Evolutionary conservation across 2,888 invertebrate species (phyloP), one percentile per base, ranked within the genome.

Genomic region (Fragum fragum): DNA sequence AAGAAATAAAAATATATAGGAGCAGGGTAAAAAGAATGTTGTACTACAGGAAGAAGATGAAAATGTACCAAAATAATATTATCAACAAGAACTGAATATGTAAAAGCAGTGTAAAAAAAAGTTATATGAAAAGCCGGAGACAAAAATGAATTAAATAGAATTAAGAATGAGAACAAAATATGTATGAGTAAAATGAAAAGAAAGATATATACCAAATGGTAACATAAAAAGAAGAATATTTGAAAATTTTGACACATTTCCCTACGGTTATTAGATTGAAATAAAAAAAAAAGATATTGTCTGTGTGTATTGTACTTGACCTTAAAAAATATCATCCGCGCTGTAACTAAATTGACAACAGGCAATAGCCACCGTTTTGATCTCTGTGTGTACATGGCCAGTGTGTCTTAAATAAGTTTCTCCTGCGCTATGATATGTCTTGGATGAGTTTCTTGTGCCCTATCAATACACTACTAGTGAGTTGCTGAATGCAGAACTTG

Each of bases 161-260:
- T 59, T 11, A 79, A 23, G 29, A 76, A 76, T 9, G 32, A 57
- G 21, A 32, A 55, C 26, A 81, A 81, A 57, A 77, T 76, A 18
- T 47, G 53, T 9, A 42, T 77, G 36, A 39, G 97, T 91, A 97
- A 96, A 95, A 97, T 97, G 79, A 95, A 96, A 91, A 96, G 52
- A 52, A 70, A 47, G 26, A 9, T 97, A 81, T 96, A 11, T 57
- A 57, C n/a, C 57, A 55, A 28, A 47, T 76, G 57, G 73, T 81
- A 76, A 76, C 29, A 73, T 73, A 16, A 76, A 81, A 61, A 21
- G 73, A 16, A 59, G 53, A 18, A 63, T 61, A 18, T 29, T 47
- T 52, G 47, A 39, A 23, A 53, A 72, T 36, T 47, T 80, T n/a
- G 69, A 76, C 42, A 79, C 75, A 1, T 6, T 76, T 11, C 80